Evolutionary conservation across 2,797 vertebrate genomes (phyloP).

Genomic region (Enteromius viviparus): DNA sequence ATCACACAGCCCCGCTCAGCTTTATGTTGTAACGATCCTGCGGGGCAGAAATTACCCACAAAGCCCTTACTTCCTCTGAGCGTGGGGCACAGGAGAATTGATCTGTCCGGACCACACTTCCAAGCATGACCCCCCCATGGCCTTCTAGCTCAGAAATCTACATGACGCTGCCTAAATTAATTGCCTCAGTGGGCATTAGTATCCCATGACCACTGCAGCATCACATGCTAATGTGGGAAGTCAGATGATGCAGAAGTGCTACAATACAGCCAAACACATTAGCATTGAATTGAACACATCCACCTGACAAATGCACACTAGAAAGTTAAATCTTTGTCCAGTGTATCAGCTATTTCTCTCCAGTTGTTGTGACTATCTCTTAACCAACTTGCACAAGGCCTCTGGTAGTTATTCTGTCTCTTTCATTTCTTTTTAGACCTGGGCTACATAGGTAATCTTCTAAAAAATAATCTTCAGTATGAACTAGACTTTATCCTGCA

Average conservation of each 20-base stretch:
- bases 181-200: not conserved
- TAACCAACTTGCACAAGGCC: not conserved
- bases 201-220: not conserved
- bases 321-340: not conserved
- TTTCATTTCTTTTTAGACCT: not conserved
- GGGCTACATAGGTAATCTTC: no score
- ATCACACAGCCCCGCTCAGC: slow-evolving; percentile 39
- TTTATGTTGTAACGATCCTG: slow-evolving; percentile 52
- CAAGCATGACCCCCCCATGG: slow-evolving; percentile 20
- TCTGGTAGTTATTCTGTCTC: not conserved
- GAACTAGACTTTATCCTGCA: no score
- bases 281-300: not conserved
- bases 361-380: not conserved
- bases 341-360: not conserved
- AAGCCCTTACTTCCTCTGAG: slow-evolving; percentile 44
- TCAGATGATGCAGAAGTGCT: slow-evolving; percentile 1
- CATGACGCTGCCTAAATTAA: slow-evolving; percentile 11
- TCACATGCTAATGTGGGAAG: slow-evolving; percentile 13
- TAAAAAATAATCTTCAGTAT: no score
- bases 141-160: slow-evolving; percentile 19
- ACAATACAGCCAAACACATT: not conserved
- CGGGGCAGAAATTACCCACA: slow-evolving; percentile 38
- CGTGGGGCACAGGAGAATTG: slow-evolving; percentile 30
- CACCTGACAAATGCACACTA: not conserved
- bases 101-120: slow-evolving; percentile 21